phyloP scores from a whole-genome alignment of 2,888 invertebrate genomes.

The Aromia moschata region DNA sequence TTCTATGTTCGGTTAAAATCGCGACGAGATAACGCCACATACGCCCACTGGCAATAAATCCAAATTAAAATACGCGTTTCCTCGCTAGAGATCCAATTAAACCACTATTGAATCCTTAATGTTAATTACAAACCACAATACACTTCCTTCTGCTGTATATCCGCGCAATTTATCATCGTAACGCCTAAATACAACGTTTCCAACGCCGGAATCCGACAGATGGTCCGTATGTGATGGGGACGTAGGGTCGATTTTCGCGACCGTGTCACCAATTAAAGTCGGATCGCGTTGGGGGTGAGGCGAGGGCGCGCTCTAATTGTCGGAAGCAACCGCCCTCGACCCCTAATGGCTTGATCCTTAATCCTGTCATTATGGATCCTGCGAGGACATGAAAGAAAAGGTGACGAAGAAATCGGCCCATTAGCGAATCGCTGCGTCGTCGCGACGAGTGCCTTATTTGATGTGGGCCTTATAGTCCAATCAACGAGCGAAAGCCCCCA shows the following conservation, averaged over 20 bases:
- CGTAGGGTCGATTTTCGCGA: slow-evolving; percentile 31
- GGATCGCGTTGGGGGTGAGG: slow-evolving; percentile 51
- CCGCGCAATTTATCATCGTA: slow-evolving; percentile 37
- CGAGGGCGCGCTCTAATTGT: slow-evolving; percentile 45
- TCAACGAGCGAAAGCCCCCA: too few species aligned
- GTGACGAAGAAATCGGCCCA: slow-evolving; percentile 39
- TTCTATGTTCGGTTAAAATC: too few species aligned
- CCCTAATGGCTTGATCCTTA: slow-evolving; percentile 60
- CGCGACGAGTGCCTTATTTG: too few species aligned
- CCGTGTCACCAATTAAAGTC: slow-evolving; percentile 49
- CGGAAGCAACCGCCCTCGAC: slow-evolving; percentile 57
- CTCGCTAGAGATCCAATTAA: slow-evolving; percentile 30
- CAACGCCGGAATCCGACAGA: slow-evolving; percentile 23
- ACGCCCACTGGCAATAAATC: slow-evolving; percentile 18
- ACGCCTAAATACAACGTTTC: slow-evolving; percentile 29
- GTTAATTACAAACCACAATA: slow-evolving; percentile 35
- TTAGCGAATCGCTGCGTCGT: slow-evolving; percentile 36
- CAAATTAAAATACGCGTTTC: background rate
- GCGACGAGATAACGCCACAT: too few species aligned
- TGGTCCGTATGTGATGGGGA: slow-evolving; percentile 20
- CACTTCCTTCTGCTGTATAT: slow-evolving; percentile 31
- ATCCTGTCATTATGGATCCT: slow-evolving; percentile 59
- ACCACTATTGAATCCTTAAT: slow-evolving; percentile 28
- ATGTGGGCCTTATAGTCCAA: too few species aligned
- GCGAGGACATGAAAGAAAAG: slow-evolving; percentile 35